phyloP scores from a whole-genome alignment of 1,140 invertebrate species.

The Galendromus occidentalis region DNA sequence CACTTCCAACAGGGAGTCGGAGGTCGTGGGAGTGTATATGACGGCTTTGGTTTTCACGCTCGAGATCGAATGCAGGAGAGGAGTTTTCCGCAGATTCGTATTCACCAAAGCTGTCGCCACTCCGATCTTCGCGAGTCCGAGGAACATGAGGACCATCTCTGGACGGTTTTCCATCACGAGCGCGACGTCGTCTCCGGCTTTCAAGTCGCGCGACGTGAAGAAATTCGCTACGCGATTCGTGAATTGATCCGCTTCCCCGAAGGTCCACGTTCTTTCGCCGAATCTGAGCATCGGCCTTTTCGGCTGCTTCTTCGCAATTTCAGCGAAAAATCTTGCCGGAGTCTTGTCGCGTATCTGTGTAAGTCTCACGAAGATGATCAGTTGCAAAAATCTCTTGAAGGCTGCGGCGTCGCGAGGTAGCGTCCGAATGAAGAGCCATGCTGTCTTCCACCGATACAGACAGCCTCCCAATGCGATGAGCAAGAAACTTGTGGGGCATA shows the following conservation, averaged over 20 bases:
- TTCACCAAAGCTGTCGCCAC: constrained; percentile 42
- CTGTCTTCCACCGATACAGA: background rate
- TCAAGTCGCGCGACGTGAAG: constrained; percentile 23
- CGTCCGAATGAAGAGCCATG: background rate
- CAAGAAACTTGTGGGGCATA: background rate
- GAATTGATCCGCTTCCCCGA: background rate
- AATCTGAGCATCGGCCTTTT: background rate
- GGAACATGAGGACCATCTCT: constrained; percentile 59
- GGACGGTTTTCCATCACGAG: constrained; percentile 58
- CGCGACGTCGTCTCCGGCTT: constrained; percentile 54
- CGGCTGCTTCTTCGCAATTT: background rate
- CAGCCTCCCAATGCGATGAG: background rate
- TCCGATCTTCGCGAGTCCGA: constrained; percentile 44
- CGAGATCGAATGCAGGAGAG: background rate
- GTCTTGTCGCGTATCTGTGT: background rate
- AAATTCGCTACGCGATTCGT: background rate
- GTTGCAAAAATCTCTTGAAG: background rate
- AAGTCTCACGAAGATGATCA: background rate
- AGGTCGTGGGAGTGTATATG: background rate
- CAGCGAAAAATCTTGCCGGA: background rate
- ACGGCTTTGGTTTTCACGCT: background rate
- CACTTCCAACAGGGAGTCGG: background rate
- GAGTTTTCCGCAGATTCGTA: background rate
- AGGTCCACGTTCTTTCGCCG: background rate
- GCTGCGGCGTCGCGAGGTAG: background rate